phyloP scores from a whole-genome alignment of 1,140 invertebrate species.

The Cepaea nemoralis region DNA sequence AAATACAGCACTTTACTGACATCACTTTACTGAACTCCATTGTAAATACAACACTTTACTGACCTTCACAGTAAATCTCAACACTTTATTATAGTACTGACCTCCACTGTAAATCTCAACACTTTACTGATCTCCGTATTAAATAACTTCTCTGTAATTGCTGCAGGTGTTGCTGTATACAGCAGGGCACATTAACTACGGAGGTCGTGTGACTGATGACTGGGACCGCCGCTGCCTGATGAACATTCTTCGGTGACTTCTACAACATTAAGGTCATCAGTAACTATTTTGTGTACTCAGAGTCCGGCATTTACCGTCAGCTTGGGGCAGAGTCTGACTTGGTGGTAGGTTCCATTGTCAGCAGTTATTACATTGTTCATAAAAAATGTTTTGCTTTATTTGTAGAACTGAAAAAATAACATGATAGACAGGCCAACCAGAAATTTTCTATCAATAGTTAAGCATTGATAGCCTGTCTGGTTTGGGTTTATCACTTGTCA shows the following conservation, averaged over 20 bases:
- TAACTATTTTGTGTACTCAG: slow-evolving; percentile 63
- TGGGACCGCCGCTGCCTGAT: slow-evolving; percentile 72
- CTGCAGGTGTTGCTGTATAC: slow-evolving; percentile 71
- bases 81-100: no score
- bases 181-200: slow-evolving; percentile 73
- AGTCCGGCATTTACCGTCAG: slow-evolving; percentile 69
- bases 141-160: no score
- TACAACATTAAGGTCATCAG: slow-evolving; percentile 63
- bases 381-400: neutral
- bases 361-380: no score
- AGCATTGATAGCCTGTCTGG: no score
- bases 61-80: no score
- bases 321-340: slow-evolving; percentile 67
- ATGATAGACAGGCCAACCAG: neutral
- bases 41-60: no score
- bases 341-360: slow-evolving; percentile 63
- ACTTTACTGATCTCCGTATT: no score
- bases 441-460: no score
- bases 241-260: slow-evolving; percentile 70
- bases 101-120: no score
- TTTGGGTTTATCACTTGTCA: no score
- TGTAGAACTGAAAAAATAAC: neutral
- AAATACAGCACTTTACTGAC: no score
- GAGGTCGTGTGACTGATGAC: slow-evolving; percentile 73
- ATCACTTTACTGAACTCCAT: no score